These are phyloP conservation scores for Dascillus cervinus DNA, from an alignment of 2,888 invertebrate genomes.

Conservation along the genomic window DNA sequence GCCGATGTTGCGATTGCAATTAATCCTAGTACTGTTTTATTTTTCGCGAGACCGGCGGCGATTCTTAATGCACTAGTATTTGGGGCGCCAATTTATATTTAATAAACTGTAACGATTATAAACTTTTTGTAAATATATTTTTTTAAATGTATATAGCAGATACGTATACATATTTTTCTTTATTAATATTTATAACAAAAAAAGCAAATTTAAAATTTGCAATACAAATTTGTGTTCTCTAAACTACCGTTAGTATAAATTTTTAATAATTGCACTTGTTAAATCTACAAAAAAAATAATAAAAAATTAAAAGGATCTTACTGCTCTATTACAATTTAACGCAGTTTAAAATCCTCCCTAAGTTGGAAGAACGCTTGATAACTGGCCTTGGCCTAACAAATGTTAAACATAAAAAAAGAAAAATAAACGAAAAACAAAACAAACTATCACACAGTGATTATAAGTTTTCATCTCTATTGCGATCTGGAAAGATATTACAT, in stretches of 20 bases:
- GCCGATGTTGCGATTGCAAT: no score
- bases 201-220: conserved; percentile 31
- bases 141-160: conserved; percentile 18
- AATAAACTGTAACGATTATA: conserved; percentile 12
- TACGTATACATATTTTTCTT: no score
- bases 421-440: conserved; percentile 23
- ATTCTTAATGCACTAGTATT: no score
- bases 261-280: conserved; percentile 43
- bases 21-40: no score
- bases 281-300: no score
- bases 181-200: conserved; percentile 17
- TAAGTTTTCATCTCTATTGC: conserved; percentile 14
- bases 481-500: conserved; percentile 16
- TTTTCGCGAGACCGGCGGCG: no score
- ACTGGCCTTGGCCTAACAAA: conserved; percentile 42
- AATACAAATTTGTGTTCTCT: conserved; percentile 18
- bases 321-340: conserved; percentile 10
- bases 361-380: conserved; percentile 41
- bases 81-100: no score
- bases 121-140: conserved; percentile 14
- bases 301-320: conserved; percentile 19
- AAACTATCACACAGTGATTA: conserved; percentile 15
- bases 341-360: conserved; percentile 20
- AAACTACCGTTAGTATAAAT: conserved; percentile 36
- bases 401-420: conserved; percentile 33